Base-by-base conservation (phyloP, 2,797 vertebrate species). In the Gadopsis marmoratus region DNA sequence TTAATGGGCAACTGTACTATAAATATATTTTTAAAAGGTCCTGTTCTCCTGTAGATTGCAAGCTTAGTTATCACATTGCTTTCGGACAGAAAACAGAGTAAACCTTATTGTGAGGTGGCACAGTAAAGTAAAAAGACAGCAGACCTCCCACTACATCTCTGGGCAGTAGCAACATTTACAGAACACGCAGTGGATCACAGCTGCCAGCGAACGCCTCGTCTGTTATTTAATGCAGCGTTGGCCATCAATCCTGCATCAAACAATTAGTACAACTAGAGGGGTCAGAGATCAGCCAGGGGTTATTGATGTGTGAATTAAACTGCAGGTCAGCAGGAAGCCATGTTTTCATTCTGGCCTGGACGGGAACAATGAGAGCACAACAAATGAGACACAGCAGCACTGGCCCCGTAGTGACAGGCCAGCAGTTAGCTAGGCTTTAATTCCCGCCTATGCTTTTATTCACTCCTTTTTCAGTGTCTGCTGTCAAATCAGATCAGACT, bases 271-370 rank as follows among this genome's bases (percentile, higher is more conserved):
- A 92, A 91, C 84, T 56, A 70, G 75, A 90, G 84, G 80, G 95
- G 93, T 94, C 94, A 95, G 89, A 92, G 94, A 93, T 95, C 94
- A 93, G 90, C 86, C 82, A 66, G 74, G 83, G 93, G 90, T 94
- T 95, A 95, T 95, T 92, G 95, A 95, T 92, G 91, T 91, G 87
- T 95, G 93, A 95, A 96, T 95, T 94, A 95, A 95, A 95, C 86
- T 93, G 94, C 92, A 89, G 92, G 94, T 95, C 95, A 95, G 94
- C 95, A 95, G 93, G 93, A 95, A 94, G 92, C 92, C 88, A 92
- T 92, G 94, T 93, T 94, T 93, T 93, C 91, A 94, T 93, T 90
- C 91, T 23, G 80, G 87, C 83, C 78, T 10, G 74, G 76, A 80
- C 64, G 23, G 45, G 88, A 92, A 95, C 93, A 95, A 94, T 94